Base-by-base conservation (phyloP, 2,113 vertebrate species). In the Gymnogyps californianus region DNA sequence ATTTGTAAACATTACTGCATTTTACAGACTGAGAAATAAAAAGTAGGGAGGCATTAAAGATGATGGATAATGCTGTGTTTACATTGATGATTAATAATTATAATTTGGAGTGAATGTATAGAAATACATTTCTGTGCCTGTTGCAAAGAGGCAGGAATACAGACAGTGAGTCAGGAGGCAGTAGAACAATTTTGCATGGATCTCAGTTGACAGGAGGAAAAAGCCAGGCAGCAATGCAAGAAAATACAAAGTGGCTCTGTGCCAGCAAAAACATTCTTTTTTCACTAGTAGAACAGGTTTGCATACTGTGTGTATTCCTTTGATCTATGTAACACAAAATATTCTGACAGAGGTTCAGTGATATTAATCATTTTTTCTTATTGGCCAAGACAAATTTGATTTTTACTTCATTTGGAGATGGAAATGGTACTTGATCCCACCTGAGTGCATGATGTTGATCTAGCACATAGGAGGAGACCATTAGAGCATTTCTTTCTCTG, bases 261-360 rank as follows among this genome's bases (percentile, higher is more conserved):
- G 96, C 93, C 94, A 96, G 79, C 57, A 55, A 70, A 66, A 91
- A 61, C 92, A 88, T 97, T 96, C 72, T 87, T 94, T 94, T 84
- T 93, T 94, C 16, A 62, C 87, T 89, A 34, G 95, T 77, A 87
- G 84, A 96, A 94, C 97, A 96, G 95, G 97, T 97, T 96, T 97
- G 89, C 58, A 42, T 93, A 64, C 49, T 80, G 67, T 78, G 19
- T 70, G n/a, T 92, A 77, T 91, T 83, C 77, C 79, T 96, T 96
- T 96, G 94, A 94, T 92, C 90, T 93, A 2, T 87, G 55, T 83
- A 92, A 88, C 90, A 87, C 88, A 72, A 88, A 92, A 92, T 93
- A 87, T n/a, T 96, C 94, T 95, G 96, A 96, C 86, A 95, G 90
- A 76, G 55, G 32, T 92, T 96, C 83, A 61, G 4, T 72, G 86